A percentile compares a stretch with the other conserved stretches of the same genome.
These are phyloP conservation scores for Zaprionus inermis DNA, from an alignment of 1,140 invertebrate species.

Conservation along the genomic window DNA sequence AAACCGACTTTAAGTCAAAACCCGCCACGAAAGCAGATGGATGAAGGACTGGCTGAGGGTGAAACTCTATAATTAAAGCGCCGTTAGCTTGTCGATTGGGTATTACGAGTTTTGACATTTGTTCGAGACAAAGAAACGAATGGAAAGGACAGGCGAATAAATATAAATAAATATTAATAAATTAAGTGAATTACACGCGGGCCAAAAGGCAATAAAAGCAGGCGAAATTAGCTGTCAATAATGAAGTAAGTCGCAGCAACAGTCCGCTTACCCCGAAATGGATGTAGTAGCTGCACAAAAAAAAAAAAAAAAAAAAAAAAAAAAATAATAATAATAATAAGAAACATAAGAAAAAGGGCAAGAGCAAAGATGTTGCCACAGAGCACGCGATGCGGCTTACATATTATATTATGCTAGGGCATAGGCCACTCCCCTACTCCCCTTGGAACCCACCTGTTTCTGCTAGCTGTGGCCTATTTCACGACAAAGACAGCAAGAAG, in stretches of 20 bases:
- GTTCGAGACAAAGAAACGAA: not conserved
- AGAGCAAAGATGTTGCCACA: conserved; percentile 38
- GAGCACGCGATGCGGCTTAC: conserved; percentile 54
- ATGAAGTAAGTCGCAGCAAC: conserved; percentile 56
- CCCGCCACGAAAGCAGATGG: not conserved
- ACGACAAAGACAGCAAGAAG: not conserved
- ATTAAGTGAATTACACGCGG: conserved; percentile 55
- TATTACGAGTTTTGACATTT: conserved; percentile 55
- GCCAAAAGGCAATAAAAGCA: conserved; percentile 57
- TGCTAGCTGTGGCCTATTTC: not conserved
- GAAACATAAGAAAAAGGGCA: not conserved
- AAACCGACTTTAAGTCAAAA: not conserved
- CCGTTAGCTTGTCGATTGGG: conserved; percentile 24
- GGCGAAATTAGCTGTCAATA: conserved; percentile 71
- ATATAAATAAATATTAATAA: conserved; percentile 66
- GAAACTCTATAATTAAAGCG: conserved; percentile 41
- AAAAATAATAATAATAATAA: not conserved
- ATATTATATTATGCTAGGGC: conserved; percentile 42
- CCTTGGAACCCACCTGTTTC: no score
- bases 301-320: not conserved
- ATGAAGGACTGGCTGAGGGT: not conserved
- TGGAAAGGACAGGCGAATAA: conserved; percentile 3
- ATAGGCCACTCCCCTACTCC: not conserved
- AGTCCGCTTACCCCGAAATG: not conserved
- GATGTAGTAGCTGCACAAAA: not conserved